Base-by-base conservation (phyloP, 2,113 vertebrate genomes). In the Hemibagrus wyckioides region DNA sequence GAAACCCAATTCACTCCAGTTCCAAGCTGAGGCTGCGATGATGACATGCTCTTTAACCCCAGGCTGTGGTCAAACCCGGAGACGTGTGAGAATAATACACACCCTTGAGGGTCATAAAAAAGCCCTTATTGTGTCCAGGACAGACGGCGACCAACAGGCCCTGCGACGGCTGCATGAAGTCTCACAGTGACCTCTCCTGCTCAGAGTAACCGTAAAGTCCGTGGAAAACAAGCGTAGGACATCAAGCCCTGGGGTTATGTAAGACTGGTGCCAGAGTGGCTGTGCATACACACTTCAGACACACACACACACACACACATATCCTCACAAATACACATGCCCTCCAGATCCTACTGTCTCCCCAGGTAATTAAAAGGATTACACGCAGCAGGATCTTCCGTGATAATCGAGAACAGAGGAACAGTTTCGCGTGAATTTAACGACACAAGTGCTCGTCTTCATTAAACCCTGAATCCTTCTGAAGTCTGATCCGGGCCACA, bases 131-230 rank as follows among this genome's bases (percentile, higher is more conserved):
- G 87, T 90, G 81, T 86, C 79, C 83, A 71, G 41, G 52, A 83
- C 80, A 87, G 83, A 87, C 86, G n/a, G 8, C 77, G 71, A 88
- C 89, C 89, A 87, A 86, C 86, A 88, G 86, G 89, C 39, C 73
- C 36, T n/a, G 50, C 21, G 81, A 83, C 8, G 25, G 76, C 80
- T 63, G 77, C 41, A 77, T 90, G 71, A 80, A 88, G 83, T 48
- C 83, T 84, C 25, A 3, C 83, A 23, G 85, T 48, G 33, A 69
- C 85, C 88, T 83, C 82, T 87, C 30, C 28, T 80, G 39, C 57
- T 83, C 36, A 33, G 79, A 33, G 39, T 77, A 80, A 82, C 69
- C 44, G 39, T 57, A 63, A 41, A 75, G 83, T 48, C 84, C 52
- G 50, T 79, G 52, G 57, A 69, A 85, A 65, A 88, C 82, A 71